A percentile compares a stretch with the other conserved stretches of the same genome.
Conservation (phyloP, 1,140 invertebrate genomes). For the Phenacoccus solenopsis region DNA sequence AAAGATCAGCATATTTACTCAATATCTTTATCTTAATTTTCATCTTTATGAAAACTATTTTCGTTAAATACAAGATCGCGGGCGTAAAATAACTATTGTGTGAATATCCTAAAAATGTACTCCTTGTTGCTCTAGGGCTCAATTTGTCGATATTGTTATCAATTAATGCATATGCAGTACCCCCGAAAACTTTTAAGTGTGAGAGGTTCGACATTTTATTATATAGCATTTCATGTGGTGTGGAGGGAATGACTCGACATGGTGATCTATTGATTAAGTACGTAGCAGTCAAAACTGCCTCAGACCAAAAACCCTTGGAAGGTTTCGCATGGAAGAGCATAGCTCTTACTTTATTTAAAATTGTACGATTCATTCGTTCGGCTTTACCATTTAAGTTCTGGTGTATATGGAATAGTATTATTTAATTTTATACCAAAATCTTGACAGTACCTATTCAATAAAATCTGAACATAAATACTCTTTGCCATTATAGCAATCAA, state of each 20-base stretch:
- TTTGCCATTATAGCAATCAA: conserved; percentile 24
- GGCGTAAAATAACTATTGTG: conserved; percentile 19
- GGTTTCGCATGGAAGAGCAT: not conserved
- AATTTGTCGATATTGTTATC: conserved; percentile 28
- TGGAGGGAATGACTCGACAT: conserved; percentile 15
- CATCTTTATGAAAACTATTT: too few relatives aligned
- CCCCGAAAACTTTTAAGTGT: conserved; percentile 30
- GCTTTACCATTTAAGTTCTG: conserved; percentile 32
- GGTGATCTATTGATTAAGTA: conserved; percentile 22
- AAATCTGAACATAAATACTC: conserved; percentile 24
- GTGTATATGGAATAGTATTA: conserved; percentile 29
- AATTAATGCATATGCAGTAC: conserved; percentile 23
- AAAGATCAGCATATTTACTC: too few relatives aligned
- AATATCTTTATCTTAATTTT: not conserved
- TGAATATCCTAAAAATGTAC: conserved; percentile 26
- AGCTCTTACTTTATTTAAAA: not conserved
- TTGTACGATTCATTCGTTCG: conserved; percentile 29
- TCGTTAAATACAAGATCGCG: not conserved
- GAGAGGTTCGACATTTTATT: conserved; percentile 23
- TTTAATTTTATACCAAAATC: conserved; percentile 30
- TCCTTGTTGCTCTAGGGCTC: conserved; percentile 25
- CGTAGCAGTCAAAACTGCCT: conserved; percentile 19
- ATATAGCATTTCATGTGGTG: conserved; percentile 25
- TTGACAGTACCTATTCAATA: conserved; percentile 10
- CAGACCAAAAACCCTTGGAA: conserved; percentile 19